Percentiles rank a stretch among this genome's conserved stretches.
Conservation (phyloP, 2,888 invertebrate genomes). For the Megaustenia siamemsis region DNA sequence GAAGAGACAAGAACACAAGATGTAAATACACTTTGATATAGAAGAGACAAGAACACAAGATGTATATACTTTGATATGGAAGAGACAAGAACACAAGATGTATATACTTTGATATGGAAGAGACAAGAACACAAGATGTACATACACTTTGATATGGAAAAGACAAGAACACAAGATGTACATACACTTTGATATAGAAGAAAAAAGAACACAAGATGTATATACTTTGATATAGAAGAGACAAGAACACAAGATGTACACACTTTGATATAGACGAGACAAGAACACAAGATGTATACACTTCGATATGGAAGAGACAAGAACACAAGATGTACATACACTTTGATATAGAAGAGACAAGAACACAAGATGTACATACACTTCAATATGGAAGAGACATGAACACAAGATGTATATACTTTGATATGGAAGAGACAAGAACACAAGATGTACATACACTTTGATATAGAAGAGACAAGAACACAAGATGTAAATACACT, state of each 20-base stretch:
- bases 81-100: not conserved
- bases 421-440: not conserved
- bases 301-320: not conserved
- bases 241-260: not conserved
- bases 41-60: not conserved
- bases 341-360: slow-evolving; percentile 1
- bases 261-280: slow-evolving; percentile 18
- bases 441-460: not conserved
- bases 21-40: slow-evolving; percentile 18
- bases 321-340: not conserved
- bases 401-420: not conserved
- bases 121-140: not conserved
- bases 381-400: slow-evolving; percentile 2
- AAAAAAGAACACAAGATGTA: not conserved
- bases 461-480: not conserved
- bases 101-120: slow-evolving; percentile 23
- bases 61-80: slow-evolving; percentile 24
- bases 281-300: not conserved
- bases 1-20: not conserved
- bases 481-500: not conserved
- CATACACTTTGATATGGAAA: slow-evolving; percentile 29
- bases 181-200: slow-evolving; percentile 28
- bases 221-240: slow-evolving; percentile 22
- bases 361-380: not conserved
- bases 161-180: not conserved